These are phyloP conservation scores for Sminthopsis crassicaudata DNA, from an alignment of 2,113 vertebrate species.

Conservation along the genomic window DNA sequence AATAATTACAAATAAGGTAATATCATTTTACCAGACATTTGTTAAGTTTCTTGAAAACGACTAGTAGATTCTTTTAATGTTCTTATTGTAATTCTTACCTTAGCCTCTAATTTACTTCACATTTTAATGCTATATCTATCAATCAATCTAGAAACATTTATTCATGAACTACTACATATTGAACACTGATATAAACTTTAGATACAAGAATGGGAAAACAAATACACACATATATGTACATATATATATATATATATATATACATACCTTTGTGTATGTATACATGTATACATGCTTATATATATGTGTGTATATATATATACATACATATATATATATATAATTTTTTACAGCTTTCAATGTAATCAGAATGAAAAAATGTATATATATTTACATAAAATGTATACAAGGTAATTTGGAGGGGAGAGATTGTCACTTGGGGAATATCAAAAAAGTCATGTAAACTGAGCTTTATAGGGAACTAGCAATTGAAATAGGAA, in stretches of 20 bases:
- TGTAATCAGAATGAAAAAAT: not conserved
- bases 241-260: too few relatives aligned
- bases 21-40: conserved; percentile 72
- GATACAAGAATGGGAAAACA: not conserved
- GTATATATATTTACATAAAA: not conserved
- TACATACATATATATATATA: too few relatives aligned
- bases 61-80: conserved; percentile 61
- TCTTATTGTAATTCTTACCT: conserved; percentile 54
- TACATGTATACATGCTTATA: too few relatives aligned
- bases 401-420: not conserved
- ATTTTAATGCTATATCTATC: conserved; percentile 42
- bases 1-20: conserved; percentile 57
- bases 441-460: not conserved
- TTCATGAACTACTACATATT: not conserved
- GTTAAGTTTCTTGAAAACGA: conserved; percentile 60
- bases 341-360: not conserved
- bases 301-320: too few relatives aligned
- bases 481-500: not conserved
- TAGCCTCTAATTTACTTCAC: conserved; percentile 58
- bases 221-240: not conserved
- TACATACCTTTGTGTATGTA: too few relatives aligned
- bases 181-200: not conserved
- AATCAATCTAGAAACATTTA: not conserved
- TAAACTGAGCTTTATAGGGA: not conserved
- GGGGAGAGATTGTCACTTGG: not conserved